Evolutionary conservation across 2,797 vertebrate species (phyloP).

Genomic region (Microchirus variegatus): DNA sequence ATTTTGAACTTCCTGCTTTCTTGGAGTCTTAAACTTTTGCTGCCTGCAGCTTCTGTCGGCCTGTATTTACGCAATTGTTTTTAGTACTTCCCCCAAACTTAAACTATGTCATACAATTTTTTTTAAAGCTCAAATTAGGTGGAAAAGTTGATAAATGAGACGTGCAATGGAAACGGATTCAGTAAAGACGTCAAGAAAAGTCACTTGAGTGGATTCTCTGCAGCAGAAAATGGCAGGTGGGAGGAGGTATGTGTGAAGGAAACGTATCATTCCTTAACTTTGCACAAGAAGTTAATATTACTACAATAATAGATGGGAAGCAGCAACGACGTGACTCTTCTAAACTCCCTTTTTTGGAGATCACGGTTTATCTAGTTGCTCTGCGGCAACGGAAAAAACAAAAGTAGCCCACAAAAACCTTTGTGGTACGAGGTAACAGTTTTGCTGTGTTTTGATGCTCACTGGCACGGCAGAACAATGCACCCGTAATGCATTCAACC

Average conservation of each 20-base stretch:
- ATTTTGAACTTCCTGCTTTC: constrained; percentile 58
- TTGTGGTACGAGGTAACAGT: constrained; percentile 22
- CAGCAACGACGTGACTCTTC: no score
- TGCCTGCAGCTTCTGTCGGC: not conserved
- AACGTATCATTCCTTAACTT: not conserved
- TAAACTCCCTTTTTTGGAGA: no score
- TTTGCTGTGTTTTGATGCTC: constrained; percentile 15
- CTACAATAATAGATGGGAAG: no score
- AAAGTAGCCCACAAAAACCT: constrained; percentile 21
- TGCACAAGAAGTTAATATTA: no score
- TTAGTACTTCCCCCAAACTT: no score
- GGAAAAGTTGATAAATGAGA: no score
- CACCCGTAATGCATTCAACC: constrained; percentile 29
- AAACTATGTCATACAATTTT: no score
- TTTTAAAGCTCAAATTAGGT: no score
- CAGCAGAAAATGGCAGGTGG: not conserved
- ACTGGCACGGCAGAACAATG: constrained; percentile 4
- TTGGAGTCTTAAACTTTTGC: constrained; percentile 25
- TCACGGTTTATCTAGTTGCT: not conserved
- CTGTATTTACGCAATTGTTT: not conserved
- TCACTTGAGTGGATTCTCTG: not conserved
- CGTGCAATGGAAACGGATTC: no score
- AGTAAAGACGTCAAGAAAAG: no score
- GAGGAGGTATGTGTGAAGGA: not conserved
- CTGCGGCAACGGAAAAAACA: constrained; percentile 17